phyloP scores from a whole-genome alignment of 1,140 invertebrate species.

The Lycorma delicatula region DNA sequence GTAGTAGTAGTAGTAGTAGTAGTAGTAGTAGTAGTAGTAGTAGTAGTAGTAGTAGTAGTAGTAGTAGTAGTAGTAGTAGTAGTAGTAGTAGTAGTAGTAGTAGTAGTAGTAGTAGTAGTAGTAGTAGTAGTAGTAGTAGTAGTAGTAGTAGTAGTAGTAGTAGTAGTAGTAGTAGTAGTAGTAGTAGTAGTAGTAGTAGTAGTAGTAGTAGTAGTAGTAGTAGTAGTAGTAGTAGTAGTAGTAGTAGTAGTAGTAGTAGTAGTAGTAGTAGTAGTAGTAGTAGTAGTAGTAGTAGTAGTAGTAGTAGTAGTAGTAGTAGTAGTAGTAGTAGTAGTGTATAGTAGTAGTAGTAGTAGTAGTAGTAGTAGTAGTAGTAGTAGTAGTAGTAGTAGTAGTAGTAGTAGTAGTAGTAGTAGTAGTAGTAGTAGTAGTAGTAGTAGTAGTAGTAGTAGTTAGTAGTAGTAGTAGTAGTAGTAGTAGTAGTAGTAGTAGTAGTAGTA shows the following conservation, averaged over 20 bases:
- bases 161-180: neutral
- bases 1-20: neutral
- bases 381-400: conserved; percentile 2
- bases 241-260: conserved; percentile 10
- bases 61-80: neutral
- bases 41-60: neutral
- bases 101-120: neutral
- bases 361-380: conserved; percentile 7
- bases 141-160: neutral
- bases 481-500: conserved; percentile 16
- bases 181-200: neutral
- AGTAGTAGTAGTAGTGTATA: neutral
- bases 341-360: conserved; percentile 8
- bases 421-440: conserved; percentile 13
- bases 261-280: conserved; percentile 7
- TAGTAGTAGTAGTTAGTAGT: conserved; percentile 12
- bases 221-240: conserved; percentile 3
- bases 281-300: conserved; percentile 6
- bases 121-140: neutral
- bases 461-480: too few species aligned
- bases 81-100: neutral
- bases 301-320: conserved; percentile 8
- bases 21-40: neutral
- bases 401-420: conserved; percentile 5
- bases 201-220: conserved; percentile 3